Base-by-base conservation (phyloP, 64 coral and sea anemone species). In the Actinia equina region DNA sequence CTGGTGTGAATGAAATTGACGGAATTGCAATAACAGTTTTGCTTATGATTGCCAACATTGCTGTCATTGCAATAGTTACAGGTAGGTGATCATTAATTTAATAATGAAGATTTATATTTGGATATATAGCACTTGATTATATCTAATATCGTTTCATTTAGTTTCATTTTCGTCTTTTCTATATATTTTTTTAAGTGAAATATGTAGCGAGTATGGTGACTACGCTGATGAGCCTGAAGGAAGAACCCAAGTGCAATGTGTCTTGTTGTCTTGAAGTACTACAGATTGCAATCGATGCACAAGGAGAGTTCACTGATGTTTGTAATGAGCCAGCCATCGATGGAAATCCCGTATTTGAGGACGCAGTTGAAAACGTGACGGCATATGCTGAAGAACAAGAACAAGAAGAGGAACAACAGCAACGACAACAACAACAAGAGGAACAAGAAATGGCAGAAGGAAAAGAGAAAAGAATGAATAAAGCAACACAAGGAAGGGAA, bases 1-100 rank as follows among this genome's bases (percentile, higher is more conserved):
- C 82, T 7, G 87, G 60, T 45, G 56, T 89, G 43, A 60, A 77
- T 2, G 77, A 69, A 49, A 25, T 41, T 0, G 92, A 93, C 43
- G 77, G 87, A 6, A 14, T 93, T 59, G 44, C 76, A n/a, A 76
- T 93, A 17, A 89, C 87, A 12, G 77, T 86, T 17, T 57, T 93
- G 58, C 55, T 93, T 14, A 17, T 93, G 37, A 71, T 52, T 14
- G 87, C 92, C 3, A 93, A 89, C 67, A 43, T 86, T 16, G 58
- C 87, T 17, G 91, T 93, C 16, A 67, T 93, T 80, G 25, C 61
- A 17, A 46, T 93, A 18, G 62, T 89, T 27, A 43, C 77, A 64
- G 91, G 91, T 93, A 65, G 70, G 62, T 49, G 3, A 49, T 65
- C 19, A 65, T 20, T 20, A 8, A 49, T n/a, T 65, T 23, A 10